These are phyloP conservation scores for Calameuta filiformis DNA, from an alignment of 2,888 invertebrate genomes.

Conservation along the genomic window DNA sequence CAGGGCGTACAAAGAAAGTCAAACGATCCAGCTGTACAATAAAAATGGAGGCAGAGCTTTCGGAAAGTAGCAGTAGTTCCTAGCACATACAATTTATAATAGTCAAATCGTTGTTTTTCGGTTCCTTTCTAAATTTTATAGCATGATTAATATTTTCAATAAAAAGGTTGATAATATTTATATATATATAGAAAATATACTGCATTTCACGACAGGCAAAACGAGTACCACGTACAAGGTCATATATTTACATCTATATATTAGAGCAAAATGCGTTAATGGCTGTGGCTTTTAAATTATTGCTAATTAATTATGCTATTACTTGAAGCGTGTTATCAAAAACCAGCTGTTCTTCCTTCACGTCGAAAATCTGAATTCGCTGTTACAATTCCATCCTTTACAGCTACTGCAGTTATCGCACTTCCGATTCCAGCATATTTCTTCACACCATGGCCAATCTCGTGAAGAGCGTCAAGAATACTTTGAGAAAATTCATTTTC, in stretches of 20 bases:
- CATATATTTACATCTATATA: not conserved
- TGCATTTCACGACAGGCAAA: not conserved
- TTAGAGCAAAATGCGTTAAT: not conserved
- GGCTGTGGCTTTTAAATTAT: not conserved
- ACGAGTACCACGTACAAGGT: not conserved
- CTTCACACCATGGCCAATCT: slow-evolving; percentile 48
- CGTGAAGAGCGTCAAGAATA: slow-evolving; percentile 39
- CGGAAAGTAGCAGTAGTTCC: slow-evolving; percentile 74
- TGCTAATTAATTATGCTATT: not conserved
- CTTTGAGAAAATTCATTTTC: slow-evolving; percentile 46
- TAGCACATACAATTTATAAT: slow-evolving; percentile 36
- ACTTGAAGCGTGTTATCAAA: slow-evolving; percentile 23
- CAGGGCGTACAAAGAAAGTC: slow-evolving; percentile 68
- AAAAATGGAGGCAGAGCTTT: slow-evolving; percentile 74
- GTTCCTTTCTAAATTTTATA: not conserved
- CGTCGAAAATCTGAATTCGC: slow-evolving; percentile 60
- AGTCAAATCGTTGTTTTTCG: not conserved
- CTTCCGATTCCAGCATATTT: slow-evolving; percentile 57
- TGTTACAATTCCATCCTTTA: slow-evolving; percentile 38
- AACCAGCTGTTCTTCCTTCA: slow-evolving; percentile 51
- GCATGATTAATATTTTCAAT: not conserved
- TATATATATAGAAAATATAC: not conserved
- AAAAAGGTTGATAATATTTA: not conserved
- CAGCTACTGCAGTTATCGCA: slow-evolving; percentile 53
- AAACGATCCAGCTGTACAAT: slow-evolving; percentile 65